phyloP scores from a whole-genome alignment of 2,113 vertebrate genomes.

The Myotis brandtii region DNA sequence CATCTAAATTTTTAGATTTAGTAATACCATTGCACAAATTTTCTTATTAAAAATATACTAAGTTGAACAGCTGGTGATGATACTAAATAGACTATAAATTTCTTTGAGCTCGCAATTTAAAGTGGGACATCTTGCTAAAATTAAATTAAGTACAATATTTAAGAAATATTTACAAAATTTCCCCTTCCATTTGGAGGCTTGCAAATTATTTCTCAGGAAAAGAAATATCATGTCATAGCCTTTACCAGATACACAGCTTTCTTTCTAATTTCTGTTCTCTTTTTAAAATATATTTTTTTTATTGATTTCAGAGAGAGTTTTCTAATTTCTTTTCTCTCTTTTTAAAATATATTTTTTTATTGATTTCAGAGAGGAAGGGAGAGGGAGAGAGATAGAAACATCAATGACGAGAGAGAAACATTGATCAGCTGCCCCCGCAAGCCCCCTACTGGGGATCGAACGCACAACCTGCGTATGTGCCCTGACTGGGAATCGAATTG shows the following conservation, averaged over 20 bases:
- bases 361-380: no score
- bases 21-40: not conserved
- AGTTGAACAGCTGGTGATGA: not conserved
- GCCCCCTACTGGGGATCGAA: no score
- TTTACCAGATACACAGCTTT: not conserved
- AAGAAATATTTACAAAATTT: not conserved
- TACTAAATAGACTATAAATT: not conserved
- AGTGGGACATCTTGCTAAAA: not conserved
- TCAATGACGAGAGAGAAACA: no score
- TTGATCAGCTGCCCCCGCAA: no score
- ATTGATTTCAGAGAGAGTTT: not conserved
- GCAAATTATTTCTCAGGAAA: not conserved
- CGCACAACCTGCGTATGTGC: no score
- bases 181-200: not conserved
- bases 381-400: no score
- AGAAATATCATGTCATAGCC: not conserved
- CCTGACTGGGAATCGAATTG: no score
- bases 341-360: no score
- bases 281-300: no score
- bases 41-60: slow-evolving; percentile 9
- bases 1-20: slow-evolving; percentile 9
- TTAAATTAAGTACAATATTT: not conserved
- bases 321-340: no score
- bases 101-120: not conserved
- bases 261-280: not conserved